These are phyloP conservation scores for Lamellibrachia satsuma DNA, from an alignment of 2,888 invertebrate species.

Conservation along the genomic window DNA sequence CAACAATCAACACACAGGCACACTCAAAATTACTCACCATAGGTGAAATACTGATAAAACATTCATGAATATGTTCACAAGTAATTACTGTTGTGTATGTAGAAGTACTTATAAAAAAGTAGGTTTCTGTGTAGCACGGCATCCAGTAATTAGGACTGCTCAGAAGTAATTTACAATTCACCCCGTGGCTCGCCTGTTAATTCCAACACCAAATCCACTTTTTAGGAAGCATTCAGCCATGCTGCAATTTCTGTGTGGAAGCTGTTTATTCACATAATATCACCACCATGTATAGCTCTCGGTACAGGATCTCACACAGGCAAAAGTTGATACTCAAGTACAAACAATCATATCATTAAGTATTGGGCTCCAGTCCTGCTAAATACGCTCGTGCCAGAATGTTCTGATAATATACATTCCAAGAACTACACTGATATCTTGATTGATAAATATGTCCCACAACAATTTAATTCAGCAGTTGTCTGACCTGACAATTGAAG, in stretches of 20 bases:
- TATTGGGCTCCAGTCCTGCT: neutral
- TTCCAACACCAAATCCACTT: neutral
- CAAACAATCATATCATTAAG: neutral
- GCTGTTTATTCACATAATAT: neutral
- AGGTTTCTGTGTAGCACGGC: neutral
- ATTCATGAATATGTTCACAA: neutral
- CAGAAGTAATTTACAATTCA: neutral
- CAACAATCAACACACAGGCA: neutral
- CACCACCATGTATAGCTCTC: neutral
- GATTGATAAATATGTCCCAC: neutral
- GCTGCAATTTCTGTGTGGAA: neutral
- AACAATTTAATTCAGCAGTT: neutral
- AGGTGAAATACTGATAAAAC: neutral
- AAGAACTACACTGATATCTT: neutral
- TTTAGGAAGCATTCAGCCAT: neutral
- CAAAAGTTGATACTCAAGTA: neutral
- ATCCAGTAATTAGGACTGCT: neutral
- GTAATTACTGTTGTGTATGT: neutral
- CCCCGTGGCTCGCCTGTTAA: neutral
- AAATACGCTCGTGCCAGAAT: neutral
- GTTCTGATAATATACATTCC: neutral
- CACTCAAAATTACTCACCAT: neutral
- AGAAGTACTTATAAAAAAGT: neutral
- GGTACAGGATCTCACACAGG: neutral
- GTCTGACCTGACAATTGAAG: neutral